Evolutionary conservation across 2,888 invertebrate species (phyloP), one percentile per base, ranked within the genome.

Genomic region (Resseliella maxima): DNA sequence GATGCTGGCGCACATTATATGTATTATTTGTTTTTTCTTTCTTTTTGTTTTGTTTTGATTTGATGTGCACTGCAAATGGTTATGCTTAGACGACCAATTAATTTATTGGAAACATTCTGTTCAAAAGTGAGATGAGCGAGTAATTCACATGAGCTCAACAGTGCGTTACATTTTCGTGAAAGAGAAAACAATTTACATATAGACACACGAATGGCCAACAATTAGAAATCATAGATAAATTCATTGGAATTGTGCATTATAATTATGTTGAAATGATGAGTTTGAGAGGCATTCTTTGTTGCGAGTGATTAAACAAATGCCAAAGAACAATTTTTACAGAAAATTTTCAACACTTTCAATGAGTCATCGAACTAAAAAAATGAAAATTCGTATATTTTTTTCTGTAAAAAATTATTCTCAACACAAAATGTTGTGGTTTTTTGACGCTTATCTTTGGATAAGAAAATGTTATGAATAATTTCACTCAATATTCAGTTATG

Each of bases 1-100:
- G 59, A 2, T 24, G 59, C 45, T 59, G 50, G 18, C n/a, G 50
- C 50, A 41, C n/a, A 50, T 21, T 21, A 15, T n/a, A n/a, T n/a
- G n/a, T n/a, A n/a, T 41, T 12, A 41, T 41, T 41, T 41, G 41
- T 50, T 50, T 50, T 50, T 6, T 50, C 12, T 50, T 35, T 72
- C 10, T 15, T 31, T 27, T 72, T 72, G 35, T 31, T 72, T 72
- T 31, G 72, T 31, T 59, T 50, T 59, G 59, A 6, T 59, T 59
- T 24, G 59, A 59, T 59, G 59, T 24, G 59, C 18, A n/a, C n/a
- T n/a, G n/a, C n/a, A 2, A 15, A 50, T 24, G 59, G 72, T 72
- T 72, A 72, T 72, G 72, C 72, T 72, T 72, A 72, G 72, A 12
- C 72, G 72, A 72, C 31, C 72, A 72, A 72, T 72, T 35, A 35